Evolutionary conservation across 2,113 vertebrate genomes (phyloP), one percentile per base, ranked within the genome.

Genomic region (Pseudorectes ferrugineus): DNA sequence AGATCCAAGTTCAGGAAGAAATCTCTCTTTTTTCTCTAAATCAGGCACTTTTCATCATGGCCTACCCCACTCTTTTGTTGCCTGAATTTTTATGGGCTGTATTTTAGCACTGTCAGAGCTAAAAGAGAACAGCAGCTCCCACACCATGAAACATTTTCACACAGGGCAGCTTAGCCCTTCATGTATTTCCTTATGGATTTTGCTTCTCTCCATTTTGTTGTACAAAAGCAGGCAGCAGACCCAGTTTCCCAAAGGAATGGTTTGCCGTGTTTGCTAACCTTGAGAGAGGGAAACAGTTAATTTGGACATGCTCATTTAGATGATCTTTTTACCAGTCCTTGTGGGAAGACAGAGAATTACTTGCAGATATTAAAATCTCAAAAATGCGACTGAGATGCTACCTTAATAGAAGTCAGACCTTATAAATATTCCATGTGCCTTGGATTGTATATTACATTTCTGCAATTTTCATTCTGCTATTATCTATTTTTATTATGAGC

Each of bases 351-450:
- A 84, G 82, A 82, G 36, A 96, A 95, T 96, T 93, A 74, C 65
- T 91, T 79, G 63, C 88, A 91, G 91, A 95, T 97, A 97, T 96
- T 88, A 95, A 96, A 96, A 92, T 85, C 61, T 90, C 86, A 93
- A 57, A 95, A 96, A 94, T 76, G 42, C 2, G 3, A 68, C 83
- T 65, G 82, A 93, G 79, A 72, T 86, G 48, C 29, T 74, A 76
- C 46, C 80, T 94, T 92, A 95, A 93, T 92, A 81, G 78, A 92
- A 86, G 67, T 35, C 55, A 92, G 75, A 55, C 61, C 20, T 94
- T 91, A 96, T 95, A 96, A 97, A 96, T 97, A 96, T 97, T 96
- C 94, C 71, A 85, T 88, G 68, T 71, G 61, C 42, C 80, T 93
- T 74, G 31, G 67, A 88, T 59, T 84, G 46, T 94, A 76, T 96